These are phyloP conservation scores for Dinocampus coccinellae DNA, from an alignment of 2,888 invertebrate species.

Conservation along the genomic window DNA sequence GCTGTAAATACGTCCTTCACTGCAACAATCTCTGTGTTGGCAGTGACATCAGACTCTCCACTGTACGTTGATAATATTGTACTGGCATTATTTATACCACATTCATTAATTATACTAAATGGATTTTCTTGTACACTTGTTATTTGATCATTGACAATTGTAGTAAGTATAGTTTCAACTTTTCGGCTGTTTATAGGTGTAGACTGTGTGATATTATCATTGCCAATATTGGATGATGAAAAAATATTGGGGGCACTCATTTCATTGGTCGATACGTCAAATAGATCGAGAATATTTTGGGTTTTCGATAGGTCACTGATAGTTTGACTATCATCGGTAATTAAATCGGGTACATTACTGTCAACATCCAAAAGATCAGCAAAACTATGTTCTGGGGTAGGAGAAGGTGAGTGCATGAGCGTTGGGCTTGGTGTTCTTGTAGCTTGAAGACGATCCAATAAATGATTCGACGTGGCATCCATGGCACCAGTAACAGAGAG, in stretches of 20 bases:
- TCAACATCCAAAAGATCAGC: constrained; percentile 77
- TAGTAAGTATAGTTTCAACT: constrained; percentile 47
- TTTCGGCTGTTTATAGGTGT: constrained; percentile 42
- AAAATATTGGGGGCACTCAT: constrained; percentile 49
- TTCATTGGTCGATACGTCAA: constrained; percentile 60
- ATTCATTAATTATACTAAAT: constrained; percentile 46
- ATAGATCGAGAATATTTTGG: constrained; percentile 63
- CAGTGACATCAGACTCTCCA: constrained; percentile 49
- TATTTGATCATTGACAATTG: constrained; percentile 44
- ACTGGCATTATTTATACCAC: not conserved
- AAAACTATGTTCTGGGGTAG: constrained; percentile 79
- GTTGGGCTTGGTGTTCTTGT: constrained; percentile 91
- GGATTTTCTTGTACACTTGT: constrained; percentile 55
- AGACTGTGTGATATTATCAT: constrained; percentile 43
- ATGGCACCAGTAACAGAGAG: constrained; percentile 89
- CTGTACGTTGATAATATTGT: constrained; percentile 21
- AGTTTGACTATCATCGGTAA: constrained; percentile 62
- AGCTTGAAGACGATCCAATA: constrained; percentile 85
- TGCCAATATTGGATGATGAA: constrained; percentile 43
- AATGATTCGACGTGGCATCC: constrained; percentile 88
- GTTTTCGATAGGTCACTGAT: constrained; percentile 40
- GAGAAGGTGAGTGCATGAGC: constrained; percentile 88
- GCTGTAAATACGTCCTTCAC: not conserved
- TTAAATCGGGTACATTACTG: constrained; percentile 62
- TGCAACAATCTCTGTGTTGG: not conserved